These are phyloP conservation scores for Zaprionus obscuricornis DNA, from an alignment of 2,888 invertebrate genomes.

Conservation along the genomic window DNA sequence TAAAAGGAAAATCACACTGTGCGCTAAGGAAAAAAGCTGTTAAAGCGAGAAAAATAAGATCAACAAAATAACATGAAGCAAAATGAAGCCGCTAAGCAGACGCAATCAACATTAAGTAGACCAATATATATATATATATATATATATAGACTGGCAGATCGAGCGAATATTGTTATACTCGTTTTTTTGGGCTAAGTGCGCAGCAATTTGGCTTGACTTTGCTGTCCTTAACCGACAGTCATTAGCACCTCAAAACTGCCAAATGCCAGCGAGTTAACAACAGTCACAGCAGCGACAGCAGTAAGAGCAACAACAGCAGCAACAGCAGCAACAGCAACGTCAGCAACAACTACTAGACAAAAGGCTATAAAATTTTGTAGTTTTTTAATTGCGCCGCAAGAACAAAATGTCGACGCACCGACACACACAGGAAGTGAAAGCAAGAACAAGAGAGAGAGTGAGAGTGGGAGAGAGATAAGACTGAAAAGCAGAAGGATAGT, in stretches of 20 bases:
- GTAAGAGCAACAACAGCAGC: not conserved
- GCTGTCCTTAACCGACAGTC: constrained; percentile 26
- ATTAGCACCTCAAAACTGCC: constrained; percentile 38
- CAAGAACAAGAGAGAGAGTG: not conserved
- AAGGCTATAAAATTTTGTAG: constrained; percentile 26
- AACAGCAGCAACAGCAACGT: not conserved
- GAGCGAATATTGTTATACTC: too few relatives aligned
- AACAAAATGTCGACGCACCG: constrained; percentile 7
- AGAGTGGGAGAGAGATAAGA: not conserved
- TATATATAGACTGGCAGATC: too few relatives aligned
- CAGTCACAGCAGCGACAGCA: constrained; percentile 6
- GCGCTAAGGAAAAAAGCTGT: constrained; percentile 8
- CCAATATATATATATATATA: too few relatives aligned
- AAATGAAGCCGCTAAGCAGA: not conserved
- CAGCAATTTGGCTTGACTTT: constrained; percentile 26
- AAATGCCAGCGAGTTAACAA: constrained; percentile 8
- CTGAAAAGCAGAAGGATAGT: constrained; percentile 1
- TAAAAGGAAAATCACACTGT: constrained; percentile 15
- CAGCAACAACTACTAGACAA: constrained; percentile 2
- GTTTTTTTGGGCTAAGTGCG: too few relatives aligned
- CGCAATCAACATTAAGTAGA: too few relatives aligned
- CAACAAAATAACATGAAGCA: constrained; percentile 1
- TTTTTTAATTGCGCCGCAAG: constrained; percentile 45
- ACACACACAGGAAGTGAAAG: not conserved
- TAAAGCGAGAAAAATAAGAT: constrained; percentile 12